A percentile compares a stretch with the other conserved stretches of the same genome.
Evolutionary conservation across 2,888 invertebrate species (phyloP).

Genomic region (Heliconius ismenius): DNA sequence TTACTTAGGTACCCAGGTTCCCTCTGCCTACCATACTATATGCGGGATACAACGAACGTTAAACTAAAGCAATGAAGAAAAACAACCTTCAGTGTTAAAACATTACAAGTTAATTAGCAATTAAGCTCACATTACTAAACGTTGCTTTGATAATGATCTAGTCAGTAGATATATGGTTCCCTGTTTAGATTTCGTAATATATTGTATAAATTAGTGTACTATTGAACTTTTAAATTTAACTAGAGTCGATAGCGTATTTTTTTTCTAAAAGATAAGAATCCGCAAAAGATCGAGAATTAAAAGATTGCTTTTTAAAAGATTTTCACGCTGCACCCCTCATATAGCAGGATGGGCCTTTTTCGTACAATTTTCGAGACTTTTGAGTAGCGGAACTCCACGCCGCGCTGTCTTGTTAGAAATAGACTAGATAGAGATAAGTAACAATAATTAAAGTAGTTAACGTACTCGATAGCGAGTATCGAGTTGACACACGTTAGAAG

Average conservation of each 20-base stretch:
- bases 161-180: background rate
- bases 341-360: background rate
- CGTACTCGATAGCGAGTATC: constrained; percentile 6
- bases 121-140: background rate
- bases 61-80: no score
- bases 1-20: no score
- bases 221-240: background rate
- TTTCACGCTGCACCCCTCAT: background rate
- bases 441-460: background rate
- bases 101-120: background rate
- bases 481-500: background rate
- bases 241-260: background rate
- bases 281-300: no score
- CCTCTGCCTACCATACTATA: no score
- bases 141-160: background rate
- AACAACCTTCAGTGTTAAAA: background rate
- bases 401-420: background rate
- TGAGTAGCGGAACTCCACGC: background rate
- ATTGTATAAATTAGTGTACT: background rate
- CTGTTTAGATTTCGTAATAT: background rate
- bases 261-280: background rate
- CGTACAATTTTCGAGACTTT: background rate
- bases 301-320: background rate
- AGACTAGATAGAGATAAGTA: background rate
- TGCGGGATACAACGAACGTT: no score